Evolutionary conservation across 2,888 invertebrate species (phyloP).

Genomic region (Apodemia duryi): DNA sequence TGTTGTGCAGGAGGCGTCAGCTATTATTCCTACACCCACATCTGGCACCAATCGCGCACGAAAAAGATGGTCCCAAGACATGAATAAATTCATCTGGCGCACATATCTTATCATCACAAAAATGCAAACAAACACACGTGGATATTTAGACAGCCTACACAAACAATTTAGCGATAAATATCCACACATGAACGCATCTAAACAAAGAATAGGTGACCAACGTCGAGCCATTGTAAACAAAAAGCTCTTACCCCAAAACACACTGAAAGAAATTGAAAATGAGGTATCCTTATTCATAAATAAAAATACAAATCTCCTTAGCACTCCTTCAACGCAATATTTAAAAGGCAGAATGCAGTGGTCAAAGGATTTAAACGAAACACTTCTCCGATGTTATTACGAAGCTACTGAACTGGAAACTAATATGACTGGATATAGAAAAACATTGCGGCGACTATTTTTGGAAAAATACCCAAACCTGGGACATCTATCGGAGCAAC

Average conservation of each 20-base stretch:
- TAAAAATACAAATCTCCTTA: no score
- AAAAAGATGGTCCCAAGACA: conserved; percentile 26
- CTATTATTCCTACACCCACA: conserved; percentile 24
- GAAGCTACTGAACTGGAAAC: not conserved
- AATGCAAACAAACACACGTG: not conserved
- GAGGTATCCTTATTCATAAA: no score
- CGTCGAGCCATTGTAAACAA: conserved; percentile 29
- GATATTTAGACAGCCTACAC: conserved; percentile 25
- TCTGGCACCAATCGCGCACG: conserved; percentile 20
- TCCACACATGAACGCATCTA: conserved; percentile 28
- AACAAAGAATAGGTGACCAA: conserved; percentile 32
- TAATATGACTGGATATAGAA: not conserved
- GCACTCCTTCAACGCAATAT: no score
- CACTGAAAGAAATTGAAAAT: no score
- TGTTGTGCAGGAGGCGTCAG: conserved; percentile 24
- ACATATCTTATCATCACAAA: conserved; percentile 20
- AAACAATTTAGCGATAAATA: conserved; percentile 25
- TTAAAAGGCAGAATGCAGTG: no score
- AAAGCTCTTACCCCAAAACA: conserved; percentile 15
- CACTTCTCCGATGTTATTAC: no score
- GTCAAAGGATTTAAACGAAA: no score
- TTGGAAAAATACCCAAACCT: not conserved
- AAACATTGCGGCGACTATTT: not conserved
- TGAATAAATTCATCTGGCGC: conserved; percentile 27
- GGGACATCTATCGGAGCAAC: not conserved